A percentile compares a stretch with the other conserved stretches of the same genome.
Evolutionary conservation across 1,140 invertebrate species (phyloP).

Genomic region (Monochamus saltuarius): DNA sequence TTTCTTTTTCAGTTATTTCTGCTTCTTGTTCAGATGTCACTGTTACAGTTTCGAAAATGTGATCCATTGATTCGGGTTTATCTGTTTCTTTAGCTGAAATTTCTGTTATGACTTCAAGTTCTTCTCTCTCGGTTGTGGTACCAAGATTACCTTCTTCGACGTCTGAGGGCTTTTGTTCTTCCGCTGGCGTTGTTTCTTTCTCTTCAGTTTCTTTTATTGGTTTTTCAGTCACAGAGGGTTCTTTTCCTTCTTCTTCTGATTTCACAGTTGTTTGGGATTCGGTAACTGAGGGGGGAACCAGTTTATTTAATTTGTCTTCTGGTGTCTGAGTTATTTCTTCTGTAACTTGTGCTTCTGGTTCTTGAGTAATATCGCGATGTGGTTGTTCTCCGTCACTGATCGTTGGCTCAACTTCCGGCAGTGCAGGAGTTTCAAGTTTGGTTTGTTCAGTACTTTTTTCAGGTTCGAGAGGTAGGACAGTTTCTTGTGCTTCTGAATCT

Average conservation of each 20-base stretch:
- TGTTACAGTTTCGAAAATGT: conserved; percentile 29
- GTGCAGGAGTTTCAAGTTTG: background rate
- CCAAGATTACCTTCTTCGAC: conserved; percentile 7
- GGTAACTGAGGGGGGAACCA: background rate
- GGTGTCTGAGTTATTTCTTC: background rate
- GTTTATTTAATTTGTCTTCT: conserved; percentile 3
- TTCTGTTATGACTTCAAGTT: conserved; percentile 36
- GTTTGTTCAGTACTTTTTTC: no score
- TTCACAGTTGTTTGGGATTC: conserved; percentile 13
- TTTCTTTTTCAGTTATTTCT: conserved; percentile 4
- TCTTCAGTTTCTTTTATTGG: background rate
- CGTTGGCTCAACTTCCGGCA: conserved; percentile 11
- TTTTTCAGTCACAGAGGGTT: background rate
- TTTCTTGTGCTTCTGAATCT: conserved; percentile 11
- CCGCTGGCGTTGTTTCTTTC: conserved; percentile 2
- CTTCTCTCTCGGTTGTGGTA: conserved; percentile 25
- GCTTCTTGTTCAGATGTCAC: conserved; percentile 2
- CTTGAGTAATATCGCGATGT: background rate
- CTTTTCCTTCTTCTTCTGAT: conserved; percentile 4
- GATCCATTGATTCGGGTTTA: conserved; percentile 32
- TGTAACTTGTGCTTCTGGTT: background rate
- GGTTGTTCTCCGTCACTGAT: background rate
- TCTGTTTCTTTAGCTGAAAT: conserved; percentile 30
- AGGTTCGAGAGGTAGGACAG: background rate
- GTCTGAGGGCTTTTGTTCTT: conserved; percentile 10